phyloP scores from a whole-genome alignment of 2,797 vertebrate genomes.

The Trichosurus vulpecula region DNA sequence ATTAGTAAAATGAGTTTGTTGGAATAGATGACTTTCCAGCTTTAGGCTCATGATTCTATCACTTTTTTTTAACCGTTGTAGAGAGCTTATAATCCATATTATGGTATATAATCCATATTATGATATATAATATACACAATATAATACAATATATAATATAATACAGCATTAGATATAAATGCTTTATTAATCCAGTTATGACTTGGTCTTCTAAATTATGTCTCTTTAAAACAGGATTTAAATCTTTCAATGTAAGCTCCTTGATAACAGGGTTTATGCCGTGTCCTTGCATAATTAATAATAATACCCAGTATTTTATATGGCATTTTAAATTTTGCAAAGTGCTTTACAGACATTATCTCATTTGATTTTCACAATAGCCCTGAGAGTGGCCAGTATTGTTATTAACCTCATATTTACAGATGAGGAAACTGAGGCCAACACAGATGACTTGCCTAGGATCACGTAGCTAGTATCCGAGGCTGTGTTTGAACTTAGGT shows the following conservation, averaged over 20 bases:
- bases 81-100: background rate
- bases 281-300: background rate
- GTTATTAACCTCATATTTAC: background rate
- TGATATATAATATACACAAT: background rate
- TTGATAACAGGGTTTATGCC: background rate
- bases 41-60: background rate
- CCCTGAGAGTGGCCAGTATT: background rate
- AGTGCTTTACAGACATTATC: background rate
- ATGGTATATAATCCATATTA: too few species aligned
- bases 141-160: too few species aligned
- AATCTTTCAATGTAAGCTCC: background rate
- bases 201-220: background rate
- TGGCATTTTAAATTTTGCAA: background rate
- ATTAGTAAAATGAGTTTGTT: background rate
- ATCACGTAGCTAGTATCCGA: background rate
- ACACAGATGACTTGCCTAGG: background rate
- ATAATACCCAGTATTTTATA: background rate
- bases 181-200: background rate
- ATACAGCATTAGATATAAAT: background rate
- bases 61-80: background rate
- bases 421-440: background rate
- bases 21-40: background rate
- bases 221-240: background rate
- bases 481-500: background rate
- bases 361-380: background rate